Evolutionary conservation across 2,113 vertebrate genomes (phyloP), one percentile per base, ranked within the genome.

Genomic region (Desmodus rotundus): DNA sequence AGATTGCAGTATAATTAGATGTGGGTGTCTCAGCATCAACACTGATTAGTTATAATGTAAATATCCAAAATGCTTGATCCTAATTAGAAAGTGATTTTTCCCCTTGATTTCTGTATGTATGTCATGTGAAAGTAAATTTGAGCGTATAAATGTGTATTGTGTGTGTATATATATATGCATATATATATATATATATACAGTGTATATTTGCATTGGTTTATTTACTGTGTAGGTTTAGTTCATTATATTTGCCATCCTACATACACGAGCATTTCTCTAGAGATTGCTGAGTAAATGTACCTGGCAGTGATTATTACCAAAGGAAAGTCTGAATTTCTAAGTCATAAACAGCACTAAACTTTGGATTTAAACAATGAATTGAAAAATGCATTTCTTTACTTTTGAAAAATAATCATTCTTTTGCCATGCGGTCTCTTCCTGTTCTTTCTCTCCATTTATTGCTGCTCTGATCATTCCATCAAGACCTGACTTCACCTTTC

Each of bases 31-130:
- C 96, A 97, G 87, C 77, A 97, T 97, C 96, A 96, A 80, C 73
- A 94, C 67, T 98, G 98, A 98, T 98, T 98, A 98, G 91, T 97
- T 95, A 96, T 94, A 98, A 97, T 98, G 97, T 95, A 98, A 97
- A 98, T 97, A 97, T 97, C 72, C 96, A 89, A 98, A 97, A 97
- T 33, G 31, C 87, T 97, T 97, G 93, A 94, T 97, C 84, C 90
- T 98, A 97, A 98, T 98, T 97, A 98, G 54, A 84, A 85, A 95
- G 41, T 52, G 22, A 68, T 90, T 88, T 76, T 13, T 3, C 31
- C 54, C 78, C 28, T 31, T 70, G 67, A 88, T 85, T 63, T 78
- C 16, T 92, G 20, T 26, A 56, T 78, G 45, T 68, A 38, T 2
- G 1, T 72, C 43, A 87, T 68, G 3, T 74, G 58, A 96, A 95